phyloP scores from a whole-genome alignment of 1,140 invertebrate species.

The Bombus affinis region DNA sequence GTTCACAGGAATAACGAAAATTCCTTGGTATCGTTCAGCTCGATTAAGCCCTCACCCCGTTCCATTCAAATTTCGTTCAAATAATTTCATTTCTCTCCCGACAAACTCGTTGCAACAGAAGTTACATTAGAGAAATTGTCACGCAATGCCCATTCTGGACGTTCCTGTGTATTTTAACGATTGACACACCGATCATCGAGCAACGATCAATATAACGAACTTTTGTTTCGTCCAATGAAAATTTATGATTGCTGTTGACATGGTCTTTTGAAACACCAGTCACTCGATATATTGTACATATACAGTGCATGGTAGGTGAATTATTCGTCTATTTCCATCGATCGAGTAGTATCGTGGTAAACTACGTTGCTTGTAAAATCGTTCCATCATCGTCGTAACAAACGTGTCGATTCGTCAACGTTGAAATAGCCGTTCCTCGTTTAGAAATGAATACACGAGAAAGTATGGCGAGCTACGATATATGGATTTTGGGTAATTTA shows the following conservation, averaged over 20 bases:
- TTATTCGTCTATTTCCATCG: background rate
- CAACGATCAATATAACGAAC: background rate
- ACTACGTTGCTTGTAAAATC: too few relatives aligned
- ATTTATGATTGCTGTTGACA: background rate
- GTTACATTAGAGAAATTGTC: background rate
- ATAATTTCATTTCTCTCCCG: background rate
- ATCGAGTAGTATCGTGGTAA: background rate
- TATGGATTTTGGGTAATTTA: slow-evolving; percentile 58
- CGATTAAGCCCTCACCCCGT: background rate
- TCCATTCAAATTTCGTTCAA: too few relatives aligned
- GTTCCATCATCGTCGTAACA: slow-evolving; percentile 11
- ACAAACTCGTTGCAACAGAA: background rate
- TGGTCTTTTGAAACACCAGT: background rate
- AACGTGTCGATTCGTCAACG: background rate
- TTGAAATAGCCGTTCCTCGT: background rate
- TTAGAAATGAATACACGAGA: slow-evolving; percentile 30
- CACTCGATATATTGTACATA: background rate
- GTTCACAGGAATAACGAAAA: slow-evolving; percentile 79
- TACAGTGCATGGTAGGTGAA: slow-evolving; percentile 13
- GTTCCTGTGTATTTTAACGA: slow-evolving; percentile 5
- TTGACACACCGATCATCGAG: background rate
- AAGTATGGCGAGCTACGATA: slow-evolving; percentile 32
- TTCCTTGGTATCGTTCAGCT: slow-evolving; percentile 44
- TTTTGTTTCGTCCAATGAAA: background rate
- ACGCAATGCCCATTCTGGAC: background rate